Percentiles rank a stretch among this genome's conserved stretches.
phyloP scores from a whole-genome alignment of 2,113 vertebrate species.

The Oxyruncus cristatus region DNA sequence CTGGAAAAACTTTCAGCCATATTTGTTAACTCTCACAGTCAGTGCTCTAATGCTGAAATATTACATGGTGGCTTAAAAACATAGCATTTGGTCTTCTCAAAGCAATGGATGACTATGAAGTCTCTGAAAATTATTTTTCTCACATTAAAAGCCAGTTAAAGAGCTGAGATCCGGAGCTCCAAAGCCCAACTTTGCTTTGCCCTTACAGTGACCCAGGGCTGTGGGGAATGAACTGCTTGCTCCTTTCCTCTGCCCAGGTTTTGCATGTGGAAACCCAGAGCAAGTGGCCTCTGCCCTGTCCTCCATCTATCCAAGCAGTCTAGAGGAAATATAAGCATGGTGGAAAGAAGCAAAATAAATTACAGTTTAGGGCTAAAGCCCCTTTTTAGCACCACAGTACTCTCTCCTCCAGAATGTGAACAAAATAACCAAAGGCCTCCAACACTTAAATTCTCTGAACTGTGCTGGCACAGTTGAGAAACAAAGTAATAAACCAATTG shows the following conservation, averaged over 20 bases:
- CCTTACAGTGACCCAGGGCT: not conserved
- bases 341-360: not conserved
- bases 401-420: not conserved
- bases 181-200: not conserved
- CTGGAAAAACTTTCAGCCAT: not conserved
- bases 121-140: not conserved
- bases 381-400: not conserved
- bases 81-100: not conserved
- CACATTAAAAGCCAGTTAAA: not conserved
- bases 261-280: fast-evolving
- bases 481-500: not conserved
- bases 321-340: not conserved
- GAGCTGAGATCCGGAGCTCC: not conserved
- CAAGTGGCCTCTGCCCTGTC: not conserved
- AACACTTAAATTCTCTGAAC: not conserved
- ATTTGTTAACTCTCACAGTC: not conserved
- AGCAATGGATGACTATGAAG: not conserved
- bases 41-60: not conserved
- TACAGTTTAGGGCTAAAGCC: not conserved
- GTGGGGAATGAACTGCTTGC: fast-evolving
- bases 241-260: fast-evolving
- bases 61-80: not conserved
- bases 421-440: not conserved
- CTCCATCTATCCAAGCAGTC: not conserved
- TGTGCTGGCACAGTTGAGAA: not conserved